Percentiles rank a stretch among this genome's conserved stretches.
phyloP scores from a whole-genome alignment of 92 coral and sea anemone genomes.

The Blastomussa wellsi region DNA sequence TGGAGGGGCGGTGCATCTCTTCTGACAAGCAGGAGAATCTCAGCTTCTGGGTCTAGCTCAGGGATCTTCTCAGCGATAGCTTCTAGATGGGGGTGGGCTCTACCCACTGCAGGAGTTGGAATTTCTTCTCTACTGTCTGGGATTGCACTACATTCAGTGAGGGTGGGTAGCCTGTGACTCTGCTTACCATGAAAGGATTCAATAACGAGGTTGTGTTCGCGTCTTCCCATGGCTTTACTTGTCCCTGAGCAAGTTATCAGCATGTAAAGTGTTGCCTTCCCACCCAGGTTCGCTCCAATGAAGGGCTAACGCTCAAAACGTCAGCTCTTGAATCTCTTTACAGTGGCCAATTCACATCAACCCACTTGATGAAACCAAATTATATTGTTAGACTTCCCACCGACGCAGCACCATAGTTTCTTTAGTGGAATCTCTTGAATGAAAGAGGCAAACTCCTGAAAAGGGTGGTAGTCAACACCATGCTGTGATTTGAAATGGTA shows the following conservation, averaged over 20 bases:
- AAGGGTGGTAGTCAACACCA: slow-evolving; percentile 55
- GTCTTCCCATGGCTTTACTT: slow-evolving; percentile 19
- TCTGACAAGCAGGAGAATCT: slow-evolving; percentile 31
- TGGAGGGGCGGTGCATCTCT: slow-evolving; percentile 53
- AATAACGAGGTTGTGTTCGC: slow-evolving; percentile 27
- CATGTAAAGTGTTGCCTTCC: neutral
- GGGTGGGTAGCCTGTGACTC: slow-evolving; percentile 5
- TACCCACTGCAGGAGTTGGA: slow-evolving; percentile 36
- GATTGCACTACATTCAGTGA: slow-evolving; percentile 39
- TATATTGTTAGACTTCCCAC: too few species aligned
- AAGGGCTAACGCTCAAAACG: too few species aligned
- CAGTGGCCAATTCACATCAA: too few species aligned
- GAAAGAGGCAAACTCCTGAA: slow-evolving; percentile 40
- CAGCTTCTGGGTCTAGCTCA: slow-evolving; percentile 37
- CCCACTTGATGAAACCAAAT: too few species aligned
- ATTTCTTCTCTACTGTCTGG: slow-evolving; percentile 57
- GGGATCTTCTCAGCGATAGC: slow-evolving; percentile 47
- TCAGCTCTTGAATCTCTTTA: too few species aligned
- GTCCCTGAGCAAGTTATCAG: slow-evolving; percentile 30
- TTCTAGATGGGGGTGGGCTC: slow-evolving; percentile 53
- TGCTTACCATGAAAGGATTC: slow-evolving; percentile 37
- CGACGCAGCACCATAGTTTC: too few species aligned
- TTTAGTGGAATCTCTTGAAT: slow-evolving; percentile 52
- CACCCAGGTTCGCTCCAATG: too few species aligned
- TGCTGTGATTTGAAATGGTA: slow-evolving; percentile 30